Percentiles rank a stretch among this genome's conserved stretches.
Evolutionary conservation across 2,113 vertebrate genomes (phyloP).

Genomic region (Oreotragus oreotragus): DNA sequence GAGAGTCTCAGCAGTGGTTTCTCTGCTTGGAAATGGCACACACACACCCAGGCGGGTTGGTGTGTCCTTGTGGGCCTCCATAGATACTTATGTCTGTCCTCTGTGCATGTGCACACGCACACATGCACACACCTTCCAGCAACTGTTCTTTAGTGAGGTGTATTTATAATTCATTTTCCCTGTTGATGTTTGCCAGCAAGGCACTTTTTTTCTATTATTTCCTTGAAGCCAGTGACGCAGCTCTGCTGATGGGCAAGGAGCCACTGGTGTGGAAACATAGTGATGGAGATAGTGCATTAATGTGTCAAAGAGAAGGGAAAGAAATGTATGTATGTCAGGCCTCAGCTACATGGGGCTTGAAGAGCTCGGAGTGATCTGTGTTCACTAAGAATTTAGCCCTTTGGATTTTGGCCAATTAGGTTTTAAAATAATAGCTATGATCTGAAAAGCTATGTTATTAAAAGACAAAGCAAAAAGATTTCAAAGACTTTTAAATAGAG

Average conservation of each 20-base stretch:
- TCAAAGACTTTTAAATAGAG: background rate
- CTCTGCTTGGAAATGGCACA: background rate
- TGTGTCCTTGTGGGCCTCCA: background rate
- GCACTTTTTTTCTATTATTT: constrained; percentile 72
- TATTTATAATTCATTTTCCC: constrained; percentile 87
- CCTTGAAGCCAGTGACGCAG: constrained; percentile 65
- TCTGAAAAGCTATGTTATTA: constrained; percentile 64
- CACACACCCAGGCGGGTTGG: fast-evolving
- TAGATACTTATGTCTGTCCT: background rate
- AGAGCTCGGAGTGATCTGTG: background rate
- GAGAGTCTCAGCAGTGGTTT: no score
- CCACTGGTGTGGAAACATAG: constrained; percentile 72
- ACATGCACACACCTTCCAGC: constrained; percentile 34
- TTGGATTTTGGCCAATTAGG: constrained; percentile 64
- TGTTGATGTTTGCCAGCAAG: constrained; percentile 71
- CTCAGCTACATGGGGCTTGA: background rate
- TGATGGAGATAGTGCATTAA: constrained; percentile 76
- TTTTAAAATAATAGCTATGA: constrained; percentile 70
- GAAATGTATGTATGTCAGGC: constrained; percentile 10
- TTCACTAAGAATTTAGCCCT: constrained; percentile 52
- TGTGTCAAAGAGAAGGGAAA: constrained; percentile 70
- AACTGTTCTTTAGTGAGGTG: constrained; percentile 62
- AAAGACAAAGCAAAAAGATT: constrained; percentile 39
- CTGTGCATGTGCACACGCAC: background rate
- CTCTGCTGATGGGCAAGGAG: constrained; percentile 73